Conservation (phyloP, 2,888 invertebrate species). For the Drosophila barbarae region DNA sequence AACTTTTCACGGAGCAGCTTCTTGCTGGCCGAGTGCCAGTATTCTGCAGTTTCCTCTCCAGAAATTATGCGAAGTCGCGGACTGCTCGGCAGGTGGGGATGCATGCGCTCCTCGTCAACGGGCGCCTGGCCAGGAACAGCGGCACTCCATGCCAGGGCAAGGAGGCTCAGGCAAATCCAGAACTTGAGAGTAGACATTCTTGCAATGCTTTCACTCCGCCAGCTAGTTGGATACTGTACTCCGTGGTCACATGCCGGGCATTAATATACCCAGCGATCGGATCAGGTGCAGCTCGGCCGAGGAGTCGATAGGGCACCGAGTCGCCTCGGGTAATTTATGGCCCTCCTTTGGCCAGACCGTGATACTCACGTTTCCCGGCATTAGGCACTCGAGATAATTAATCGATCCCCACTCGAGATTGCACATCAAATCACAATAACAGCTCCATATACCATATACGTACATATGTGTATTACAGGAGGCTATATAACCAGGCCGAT, state of each 20-base stretch:
- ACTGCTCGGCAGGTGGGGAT: conserved; percentile 51
- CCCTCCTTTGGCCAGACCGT: conserved; percentile 27
- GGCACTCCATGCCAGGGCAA: conserved; percentile 40
- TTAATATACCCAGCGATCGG: conserved; percentile 51
- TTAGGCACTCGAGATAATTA: conserved; percentile 51
- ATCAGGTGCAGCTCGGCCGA: conserved; percentile 30
- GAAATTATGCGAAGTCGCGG: neutral
- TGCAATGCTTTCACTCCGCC: conserved; percentile 30
- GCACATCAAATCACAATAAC: conserved; percentile 37
- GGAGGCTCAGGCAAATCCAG: conserved; percentile 10
- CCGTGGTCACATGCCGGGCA: neutral
- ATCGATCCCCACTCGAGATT: conserved; percentile 58
- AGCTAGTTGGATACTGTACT: conserved; percentile 48
- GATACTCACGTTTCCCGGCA: conserved; percentile 39
- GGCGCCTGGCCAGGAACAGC: conserved; percentile 49
- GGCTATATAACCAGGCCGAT: conserved; percentile 56
- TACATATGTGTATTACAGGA: conserved; percentile 19
- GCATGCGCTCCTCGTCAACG: conserved; percentile 58
- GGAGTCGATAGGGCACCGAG: conserved; percentile 28
- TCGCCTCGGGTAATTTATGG: conserved; percentile 44
- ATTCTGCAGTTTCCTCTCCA: conserved; percentile 56
- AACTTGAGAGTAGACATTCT: conserved; percentile 25
- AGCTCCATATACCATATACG: conserved; percentile 4
- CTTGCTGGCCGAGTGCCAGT: conserved; percentile 66
- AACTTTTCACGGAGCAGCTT: conserved; percentile 68